Base-by-base conservation (phyloP, 2,888 invertebrate genomes). In the Pristionchus maxplancki region DNA sequence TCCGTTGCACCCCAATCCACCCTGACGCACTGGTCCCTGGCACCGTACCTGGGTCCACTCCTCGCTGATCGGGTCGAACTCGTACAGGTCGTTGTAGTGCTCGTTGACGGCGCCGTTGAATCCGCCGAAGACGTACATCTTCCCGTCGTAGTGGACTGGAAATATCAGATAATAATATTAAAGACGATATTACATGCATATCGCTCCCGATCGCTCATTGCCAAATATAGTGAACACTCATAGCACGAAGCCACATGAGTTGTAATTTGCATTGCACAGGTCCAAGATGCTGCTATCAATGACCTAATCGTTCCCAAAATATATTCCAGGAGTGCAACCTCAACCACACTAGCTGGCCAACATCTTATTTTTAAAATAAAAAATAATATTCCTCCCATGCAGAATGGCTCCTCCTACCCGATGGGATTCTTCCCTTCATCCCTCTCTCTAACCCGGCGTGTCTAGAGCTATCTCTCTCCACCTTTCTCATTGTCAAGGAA, bases 101-200 rank as follows among this genome's bases (percentile, higher is more conserved):
- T 96, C 95, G 92, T 97, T 96, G 88, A 96, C 95, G 48, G 96
- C 95, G 17, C 97, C 97, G 95, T 97, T 97, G 94, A 96, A 98
- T 48, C 98, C 98, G 86, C 98, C 98, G 95, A 98, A 98, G 90
- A 98, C 96, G 94, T 97, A 97, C 96, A 98, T 96, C 93, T 96
- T 96, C 37, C 96, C 96, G 91, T 97, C 96, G 94, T 64, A 62
- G 24, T 13, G 0, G 84, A 84, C 84, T 84, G 84, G 2, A 84
- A 84, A 50, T 48, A n/a, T 48, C 0, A n/a, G 1, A 40, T 31
- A 28, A 71, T 78, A 44, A n/a, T n/a, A n/a, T n/a, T n/a, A n/a
- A n/a, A n/a, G n/a, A n/a, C n/a, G n/a, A n/a, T n/a, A n/a, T n/a
- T n/a, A n/a, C n/a, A n/a, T n/a, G n/a, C n/a, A n/a, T n/a, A n/a